Conservation (phyloP, 1,140 invertebrate species). For the Babylonia areolata region DNA sequence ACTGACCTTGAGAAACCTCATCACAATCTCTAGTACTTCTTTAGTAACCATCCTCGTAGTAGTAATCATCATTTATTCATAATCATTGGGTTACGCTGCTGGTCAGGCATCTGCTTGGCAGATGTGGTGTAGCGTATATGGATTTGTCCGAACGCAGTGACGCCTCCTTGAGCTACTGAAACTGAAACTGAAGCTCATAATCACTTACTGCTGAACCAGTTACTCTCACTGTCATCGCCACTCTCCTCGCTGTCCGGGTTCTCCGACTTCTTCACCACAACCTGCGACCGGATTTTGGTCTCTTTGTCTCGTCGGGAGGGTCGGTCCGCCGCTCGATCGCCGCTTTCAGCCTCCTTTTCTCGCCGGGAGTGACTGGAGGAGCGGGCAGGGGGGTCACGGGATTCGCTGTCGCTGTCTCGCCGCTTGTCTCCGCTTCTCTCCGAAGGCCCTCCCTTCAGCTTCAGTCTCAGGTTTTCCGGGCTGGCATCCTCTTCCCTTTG, state of each 20-base stretch:
- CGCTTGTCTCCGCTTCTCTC: constrained; percentile 43
- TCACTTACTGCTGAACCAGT: constrained; percentile 28
- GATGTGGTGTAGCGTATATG: too few species aligned
- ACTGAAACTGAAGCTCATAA: too few species aligned
- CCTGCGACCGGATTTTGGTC: constrained; percentile 55
- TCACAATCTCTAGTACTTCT: neutral
- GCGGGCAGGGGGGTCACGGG: constrained; percentile 21
- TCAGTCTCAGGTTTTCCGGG: constrained; percentile 55
- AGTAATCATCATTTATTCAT: too few species aligned
- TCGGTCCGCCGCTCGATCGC: constrained; percentile 53
- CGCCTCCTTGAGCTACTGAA: too few species aligned
- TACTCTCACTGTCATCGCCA: constrained; percentile 76
- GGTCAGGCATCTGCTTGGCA: too few species aligned
- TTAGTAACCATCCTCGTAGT: neutral
- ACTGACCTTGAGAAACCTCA: constrained; percentile 42
- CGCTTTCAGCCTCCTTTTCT: constrained; percentile 38
- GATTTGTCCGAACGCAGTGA: too few species aligned
- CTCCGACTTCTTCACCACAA: constrained; percentile 50
- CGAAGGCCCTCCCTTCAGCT: constrained; percentile 43
- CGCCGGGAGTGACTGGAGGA: constrained; percentile 31
- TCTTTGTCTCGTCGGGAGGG: constrained; percentile 44
- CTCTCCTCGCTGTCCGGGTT: constrained; percentile 51
- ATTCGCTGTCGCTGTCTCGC: constrained; percentile 50
- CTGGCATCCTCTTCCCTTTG: constrained; percentile 48
- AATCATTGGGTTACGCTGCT: too few species aligned